Base-by-base conservation (phyloP, 2,113 vertebrate genomes). In the Psammodynastes pulverulentus region DNA sequence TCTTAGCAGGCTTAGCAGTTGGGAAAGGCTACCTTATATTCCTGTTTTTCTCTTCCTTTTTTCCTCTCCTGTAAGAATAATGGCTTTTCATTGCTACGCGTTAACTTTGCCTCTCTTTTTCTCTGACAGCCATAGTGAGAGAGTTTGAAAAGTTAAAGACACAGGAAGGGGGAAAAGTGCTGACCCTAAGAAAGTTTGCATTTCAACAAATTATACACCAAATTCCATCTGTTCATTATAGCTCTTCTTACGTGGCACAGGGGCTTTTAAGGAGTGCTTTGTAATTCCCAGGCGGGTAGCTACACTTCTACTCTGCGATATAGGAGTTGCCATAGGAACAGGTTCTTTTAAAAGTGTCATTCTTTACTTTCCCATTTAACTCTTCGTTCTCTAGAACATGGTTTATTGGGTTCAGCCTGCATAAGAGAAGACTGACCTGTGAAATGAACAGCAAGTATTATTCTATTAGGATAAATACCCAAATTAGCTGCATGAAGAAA, bases 221-320 rank as follows among this genome's bases (percentile, higher is more conserved):
- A 95, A 94, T 88, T 94, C 95, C 95, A 91, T 96, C 94, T 96
- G 95, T 88, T 93, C 51, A 92, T 93, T 95, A 93, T 93, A 95
- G 93, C 85, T 84, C 51, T 89, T 84, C 51, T 89, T 56, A 72
- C 92, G 87, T 91, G 84, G 93, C 92, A 87, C 94, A 90, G 72
- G 90, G 94, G 90, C 93, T 97, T 95, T 95, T 95, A 94, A 96
- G 95, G 92, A 96, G 92, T 84, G 88, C 95, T 96, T 96, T 96
- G 92, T 93, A 96, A 93, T 88, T 97, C 94, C 91, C 94, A 95
- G 89, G 89, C 91, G 94, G 91, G 15, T 43, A 79, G 34, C 34
- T 79, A 39, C 95, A 95, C 88, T 95, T 95, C 94, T 79, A 92
- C 92, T 91, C 93, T 91, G 84, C 58, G 92, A 89, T 90, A 91